These are phyloP conservation scores for Drosophila lacertosa DNA, from an alignment of 1,140 invertebrate genomes.

Conservation along the genomic window DNA sequence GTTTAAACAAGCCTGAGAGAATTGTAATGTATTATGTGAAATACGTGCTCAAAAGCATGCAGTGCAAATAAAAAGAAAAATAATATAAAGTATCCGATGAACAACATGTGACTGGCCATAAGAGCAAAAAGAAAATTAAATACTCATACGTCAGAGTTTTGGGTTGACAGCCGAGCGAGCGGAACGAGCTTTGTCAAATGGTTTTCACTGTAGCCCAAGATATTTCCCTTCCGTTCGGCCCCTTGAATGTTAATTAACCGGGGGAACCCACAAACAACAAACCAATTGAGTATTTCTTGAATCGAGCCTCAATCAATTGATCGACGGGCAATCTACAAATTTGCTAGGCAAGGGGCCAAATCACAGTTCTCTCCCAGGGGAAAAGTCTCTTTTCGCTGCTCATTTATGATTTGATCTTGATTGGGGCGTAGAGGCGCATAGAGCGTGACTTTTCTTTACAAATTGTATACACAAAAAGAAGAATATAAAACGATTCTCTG, in stretches of 20 bases:
- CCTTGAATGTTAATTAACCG: constrained; percentile 46
- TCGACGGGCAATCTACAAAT: constrained; percentile 29
- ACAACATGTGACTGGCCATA: constrained; percentile 29
- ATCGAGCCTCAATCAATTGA: constrained; percentile 64
- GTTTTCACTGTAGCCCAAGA: constrained; percentile 31
- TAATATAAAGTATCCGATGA: constrained; percentile 19
- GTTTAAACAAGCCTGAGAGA: neutral
- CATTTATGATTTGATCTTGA: constrained; percentile 39
- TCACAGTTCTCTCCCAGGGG: neutral
- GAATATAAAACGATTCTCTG: constrained; percentile 29
- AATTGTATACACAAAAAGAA: constrained; percentile 51
- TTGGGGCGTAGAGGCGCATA: constrained; percentile 20
- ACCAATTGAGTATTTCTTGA: constrained; percentile 57
- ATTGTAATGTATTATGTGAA: constrained; percentile 4
- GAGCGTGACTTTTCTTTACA: constrained; percentile 55
- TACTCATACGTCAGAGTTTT: constrained; percentile 18
- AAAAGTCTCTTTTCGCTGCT: neutral
- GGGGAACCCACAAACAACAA: constrained; percentile 57
- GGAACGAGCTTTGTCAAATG: constrained; percentile 17
- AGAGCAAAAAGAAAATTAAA: neutral
- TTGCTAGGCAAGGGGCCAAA: constrained; percentile 4
- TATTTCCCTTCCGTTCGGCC: neutral
- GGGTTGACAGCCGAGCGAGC: constrained; percentile 18
- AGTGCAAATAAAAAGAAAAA: no score
- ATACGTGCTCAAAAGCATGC: constrained; percentile 13